Percentiles rank a stretch among this genome's conserved stretches.
phyloP scores from a whole-genome alignment of 2,113 vertebrate species.

The Tachycineta bicolor region DNA sequence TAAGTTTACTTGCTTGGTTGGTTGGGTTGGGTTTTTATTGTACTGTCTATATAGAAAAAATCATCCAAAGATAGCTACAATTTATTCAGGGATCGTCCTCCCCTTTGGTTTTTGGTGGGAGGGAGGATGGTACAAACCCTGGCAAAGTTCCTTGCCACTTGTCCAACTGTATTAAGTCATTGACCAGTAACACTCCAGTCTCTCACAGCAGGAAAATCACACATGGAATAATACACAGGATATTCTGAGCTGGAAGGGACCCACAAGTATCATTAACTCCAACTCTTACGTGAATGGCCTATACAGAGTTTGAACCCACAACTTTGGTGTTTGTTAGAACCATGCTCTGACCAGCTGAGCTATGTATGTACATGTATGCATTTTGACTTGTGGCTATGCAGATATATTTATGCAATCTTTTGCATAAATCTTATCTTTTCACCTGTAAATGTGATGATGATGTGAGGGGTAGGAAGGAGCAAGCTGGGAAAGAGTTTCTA shows the following conservation, averaged over 20 bases:
- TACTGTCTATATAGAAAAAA: neutral
- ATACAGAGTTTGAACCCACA: no score
- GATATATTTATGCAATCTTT: neutral
- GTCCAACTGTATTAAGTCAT: neutral
- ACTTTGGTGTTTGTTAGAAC: neutral
- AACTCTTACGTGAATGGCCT: neutral
- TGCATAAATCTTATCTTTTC: neutral
- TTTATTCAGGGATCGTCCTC: neutral
- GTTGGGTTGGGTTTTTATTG: neutral
- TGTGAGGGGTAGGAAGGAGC: neutral
- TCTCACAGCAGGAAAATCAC: neutral
- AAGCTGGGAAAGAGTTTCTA: neutral
- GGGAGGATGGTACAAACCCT: neutral
- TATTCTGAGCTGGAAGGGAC: neutral
- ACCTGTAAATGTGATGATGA: no score
- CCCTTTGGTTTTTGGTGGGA: neutral
- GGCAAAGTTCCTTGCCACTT: neutral
- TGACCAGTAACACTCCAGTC: neutral
- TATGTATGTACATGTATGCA: rapidly evolving
- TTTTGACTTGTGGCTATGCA: neutral
- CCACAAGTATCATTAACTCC: no score
- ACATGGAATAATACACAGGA: no score
- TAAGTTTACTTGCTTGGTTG: neutral
- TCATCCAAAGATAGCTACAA: neutral
- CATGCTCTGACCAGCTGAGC: neutral